Percentiles rank a stretch among this genome's conserved stretches.
Conservation (phyloP, 1,140 invertebrate species). For the Macrobrachium nipponense region DNA sequence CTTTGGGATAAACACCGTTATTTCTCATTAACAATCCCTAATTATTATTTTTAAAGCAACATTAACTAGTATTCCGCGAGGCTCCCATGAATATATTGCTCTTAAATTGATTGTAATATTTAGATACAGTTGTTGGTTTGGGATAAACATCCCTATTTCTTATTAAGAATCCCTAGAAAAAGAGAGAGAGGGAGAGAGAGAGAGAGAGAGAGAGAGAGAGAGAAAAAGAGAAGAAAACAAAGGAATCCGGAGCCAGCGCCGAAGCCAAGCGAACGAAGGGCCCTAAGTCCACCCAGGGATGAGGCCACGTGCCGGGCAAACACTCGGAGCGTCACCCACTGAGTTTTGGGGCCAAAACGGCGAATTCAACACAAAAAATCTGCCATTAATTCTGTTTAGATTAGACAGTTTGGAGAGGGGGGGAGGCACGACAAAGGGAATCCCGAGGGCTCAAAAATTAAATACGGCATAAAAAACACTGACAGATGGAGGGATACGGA, state of each 20-base stretch:
- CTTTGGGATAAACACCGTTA: too few relatives aligned
- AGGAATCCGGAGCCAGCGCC: constrained; percentile 2
- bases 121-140: too few relatives aligned
- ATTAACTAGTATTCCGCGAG: too few relatives aligned
- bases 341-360: constrained; percentile 42
- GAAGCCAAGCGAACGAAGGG: neutral
- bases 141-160: too few relatives aligned
- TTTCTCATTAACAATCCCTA: too few relatives aligned
- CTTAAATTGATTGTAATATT: too few relatives aligned
- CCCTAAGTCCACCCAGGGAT: neutral
- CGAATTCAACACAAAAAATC: constrained; percentile 54
- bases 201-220: constrained; percentile 4
- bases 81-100: too few relatives aligned
- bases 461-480: constrained; percentile 52
- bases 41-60: too few relatives aligned
- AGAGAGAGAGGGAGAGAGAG: neutral
- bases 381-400: constrained; percentile 57
- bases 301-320: constrained; percentile 23
- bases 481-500: constrained; percentile 32
- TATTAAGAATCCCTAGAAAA: neutral
- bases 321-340: constrained; percentile 24
- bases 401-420: constrained; percentile 56
- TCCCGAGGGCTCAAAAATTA: constrained; percentile 52
- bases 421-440: constrained; percentile 39
- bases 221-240: neutral